Evolutionary conservation across 2,113 vertebrate species (phyloP), one percentile per base, ranked within the genome.

Genomic region (Cyanocitta stelleri): DNA sequence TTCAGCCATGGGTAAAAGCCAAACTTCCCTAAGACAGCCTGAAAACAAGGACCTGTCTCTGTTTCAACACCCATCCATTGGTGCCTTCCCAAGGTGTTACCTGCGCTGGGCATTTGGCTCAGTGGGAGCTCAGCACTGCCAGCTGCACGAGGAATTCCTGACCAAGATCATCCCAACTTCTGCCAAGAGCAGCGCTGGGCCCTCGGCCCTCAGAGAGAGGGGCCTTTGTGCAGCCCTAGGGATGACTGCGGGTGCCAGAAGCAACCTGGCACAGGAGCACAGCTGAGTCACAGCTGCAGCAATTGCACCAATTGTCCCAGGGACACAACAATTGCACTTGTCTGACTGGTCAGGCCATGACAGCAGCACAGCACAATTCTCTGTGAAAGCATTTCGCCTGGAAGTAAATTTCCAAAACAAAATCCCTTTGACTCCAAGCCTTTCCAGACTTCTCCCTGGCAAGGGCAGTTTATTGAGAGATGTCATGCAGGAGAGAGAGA

Each of bases 241-340:
- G 41, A 46, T 4, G 55, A 21, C 83, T 78, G 72, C 2, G 7
- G 2, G 93, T 94, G 79, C 91, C 93, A 96, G 94, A 80, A 61
- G 84, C 1, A 1, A 95, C 84, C 89, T 87, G 92, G 90, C 85
- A 95, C 85, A 91, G 91, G 85, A 84, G 93, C 87, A 16, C 68
- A 55, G 88, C 86, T 75, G 92, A 88, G 67, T 77, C 93, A 59
- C 93, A 95, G 92, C 95, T 91, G 88, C 92, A 87, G 85, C 64
- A 63, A 78, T 72, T 33, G 59, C 68, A 41, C 52, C 71, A n/a
- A 75, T 86, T 54, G 90, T 96, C 77, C 80, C 52, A 91, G 76
- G 52, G 83, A 92, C 82, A 13, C 52, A 95, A 96, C 94, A 96
- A 95, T 90, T 11, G 62, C 92, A 68, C 83, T 96, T 94, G 92